phyloP scores from a whole-genome alignment of 2,797 vertebrate genomes.

The Monodelphis domestica region DNA sequence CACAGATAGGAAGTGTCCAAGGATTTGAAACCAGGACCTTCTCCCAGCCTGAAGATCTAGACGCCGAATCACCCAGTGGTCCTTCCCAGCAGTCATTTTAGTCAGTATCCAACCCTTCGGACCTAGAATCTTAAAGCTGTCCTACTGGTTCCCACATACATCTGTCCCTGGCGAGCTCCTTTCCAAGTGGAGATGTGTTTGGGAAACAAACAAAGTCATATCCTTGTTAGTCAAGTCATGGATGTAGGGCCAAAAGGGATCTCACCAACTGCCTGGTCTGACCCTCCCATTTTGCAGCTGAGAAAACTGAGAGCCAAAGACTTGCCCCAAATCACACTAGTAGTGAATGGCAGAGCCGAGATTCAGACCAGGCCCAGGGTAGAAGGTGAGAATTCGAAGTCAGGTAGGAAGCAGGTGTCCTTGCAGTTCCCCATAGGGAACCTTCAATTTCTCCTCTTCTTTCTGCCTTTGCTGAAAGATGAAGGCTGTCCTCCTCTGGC shows the following conservation, averaged over 20 bases:
- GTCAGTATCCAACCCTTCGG: background rate
- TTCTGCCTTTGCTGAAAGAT: background rate
- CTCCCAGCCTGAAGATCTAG: too few relatives aligned
- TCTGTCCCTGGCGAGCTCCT: background rate
- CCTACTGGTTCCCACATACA: too few relatives aligned
- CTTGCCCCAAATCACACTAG: background rate
- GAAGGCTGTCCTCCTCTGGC: background rate
- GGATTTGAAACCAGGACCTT: too few relatives aligned
- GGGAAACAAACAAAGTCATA: background rate
- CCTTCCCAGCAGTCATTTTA: background rate
- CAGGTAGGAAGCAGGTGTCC: background rate
- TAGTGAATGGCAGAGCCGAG: too few relatives aligned
- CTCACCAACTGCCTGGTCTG: too few relatives aligned
- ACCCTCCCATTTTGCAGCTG: background rate
- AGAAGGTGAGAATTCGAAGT: background rate
- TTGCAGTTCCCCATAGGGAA: background rate
- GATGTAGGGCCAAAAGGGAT: background rate
- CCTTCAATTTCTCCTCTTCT: background rate
- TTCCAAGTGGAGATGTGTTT: background rate
- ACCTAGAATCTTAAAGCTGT: background rate
- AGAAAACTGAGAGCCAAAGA: background rate
- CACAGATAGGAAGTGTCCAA: too few relatives aligned
- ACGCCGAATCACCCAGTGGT: too few relatives aligned
- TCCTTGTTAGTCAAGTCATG: background rate
- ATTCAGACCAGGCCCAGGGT: background rate